These are phyloP conservation scores for Catharus bicknelli DNA, from an alignment of 2,113 vertebrate species.

Conservation along the genomic window DNA sequence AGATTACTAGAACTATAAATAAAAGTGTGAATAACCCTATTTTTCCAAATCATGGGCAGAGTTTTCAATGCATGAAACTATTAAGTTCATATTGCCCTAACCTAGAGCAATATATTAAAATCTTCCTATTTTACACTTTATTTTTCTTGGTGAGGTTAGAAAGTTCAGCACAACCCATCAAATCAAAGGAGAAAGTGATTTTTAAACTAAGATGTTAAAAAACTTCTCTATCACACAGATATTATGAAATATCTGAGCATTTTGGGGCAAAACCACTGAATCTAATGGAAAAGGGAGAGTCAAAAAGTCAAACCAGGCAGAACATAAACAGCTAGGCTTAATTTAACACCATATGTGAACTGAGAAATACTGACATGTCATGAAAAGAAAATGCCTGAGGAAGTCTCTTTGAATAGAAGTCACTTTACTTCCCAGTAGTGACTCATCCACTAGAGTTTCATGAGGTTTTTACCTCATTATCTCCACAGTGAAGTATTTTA, in stretches of 20 bases:
- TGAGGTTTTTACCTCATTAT: background rate
- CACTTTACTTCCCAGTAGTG: background rate
- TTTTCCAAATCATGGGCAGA: background rate
- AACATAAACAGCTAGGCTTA: conserved; percentile 18
- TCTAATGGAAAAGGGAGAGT: background rate
- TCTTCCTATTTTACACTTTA: background rate
- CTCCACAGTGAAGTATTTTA: background rate
- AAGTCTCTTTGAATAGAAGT: conserved; percentile 1
- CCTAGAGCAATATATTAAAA: background rate
- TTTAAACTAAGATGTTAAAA: conserved; percentile 5
- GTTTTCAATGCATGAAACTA: background rate
- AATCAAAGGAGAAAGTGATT: background rate
- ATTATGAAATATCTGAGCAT: background rate
- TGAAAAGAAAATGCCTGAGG: conserved; percentile 28
- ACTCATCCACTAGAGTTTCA: background rate
- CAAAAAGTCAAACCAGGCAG: conserved; percentile 36
- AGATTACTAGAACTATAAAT: background rate
- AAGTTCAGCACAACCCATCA: background rate
- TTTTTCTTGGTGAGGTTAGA: background rate
- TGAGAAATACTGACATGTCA: conserved; percentile 14
- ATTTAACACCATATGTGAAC: conserved; percentile 33
- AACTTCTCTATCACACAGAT: background rate
- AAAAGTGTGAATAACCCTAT: background rate
- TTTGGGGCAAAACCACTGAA: background rate
- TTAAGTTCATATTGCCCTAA: background rate